phyloP scores from a whole-genome alignment of 2,888 invertebrate genomes.

The Morinoia aosen region DNA sequence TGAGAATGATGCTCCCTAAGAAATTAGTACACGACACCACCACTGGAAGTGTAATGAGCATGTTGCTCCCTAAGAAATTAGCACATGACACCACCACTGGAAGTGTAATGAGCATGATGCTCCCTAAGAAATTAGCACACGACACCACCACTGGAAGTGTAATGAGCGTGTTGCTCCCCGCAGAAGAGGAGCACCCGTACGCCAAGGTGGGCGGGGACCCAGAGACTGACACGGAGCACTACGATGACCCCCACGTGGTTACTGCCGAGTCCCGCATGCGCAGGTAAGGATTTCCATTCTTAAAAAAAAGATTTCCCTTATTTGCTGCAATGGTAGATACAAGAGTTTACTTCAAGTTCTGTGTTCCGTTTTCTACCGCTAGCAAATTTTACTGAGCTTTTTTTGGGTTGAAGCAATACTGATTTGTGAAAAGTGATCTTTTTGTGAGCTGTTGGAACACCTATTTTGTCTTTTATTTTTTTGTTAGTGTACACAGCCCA shows the following conservation, averaged over 20 bases:
- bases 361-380: no score
- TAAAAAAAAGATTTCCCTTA: background rate
- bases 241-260: constrained; percentile 65
- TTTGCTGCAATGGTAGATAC: no score
- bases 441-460: no score
- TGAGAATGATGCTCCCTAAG: background rate
- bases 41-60: background rate
- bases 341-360: no score
- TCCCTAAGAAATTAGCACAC: no score
- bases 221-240: constrained; percentile 66
- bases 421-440: no score
- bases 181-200: constrained; percentile 65
- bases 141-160: background rate
- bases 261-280: constrained; percentile 57
- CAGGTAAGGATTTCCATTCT: constrained; percentile 45
- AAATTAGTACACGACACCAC: no score
- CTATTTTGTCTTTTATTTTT: no score
- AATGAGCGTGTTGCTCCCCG: background rate
- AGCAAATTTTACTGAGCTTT: no score
- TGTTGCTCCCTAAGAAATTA: background rate
- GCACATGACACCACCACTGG: no score
- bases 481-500: no score
- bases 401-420: no score
- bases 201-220: constrained; percentile 66
- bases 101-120: background rate